Conservation (phyloP, 2,888 invertebrate genomes). For the Lycocerus yunnanus region DNA sequence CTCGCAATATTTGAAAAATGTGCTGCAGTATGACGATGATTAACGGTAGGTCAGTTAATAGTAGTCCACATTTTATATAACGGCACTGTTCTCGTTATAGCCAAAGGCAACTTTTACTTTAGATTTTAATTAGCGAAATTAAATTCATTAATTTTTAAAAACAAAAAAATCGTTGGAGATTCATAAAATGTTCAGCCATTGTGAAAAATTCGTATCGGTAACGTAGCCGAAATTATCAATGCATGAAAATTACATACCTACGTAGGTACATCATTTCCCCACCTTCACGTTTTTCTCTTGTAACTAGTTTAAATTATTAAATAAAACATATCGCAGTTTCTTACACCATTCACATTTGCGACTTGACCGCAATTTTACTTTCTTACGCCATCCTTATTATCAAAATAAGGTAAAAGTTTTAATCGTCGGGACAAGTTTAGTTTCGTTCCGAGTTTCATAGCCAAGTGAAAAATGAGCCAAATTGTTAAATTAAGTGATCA, state of each 20-base stretch:
- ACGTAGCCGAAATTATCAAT: background rate
- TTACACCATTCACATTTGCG: conserved; percentile 9
- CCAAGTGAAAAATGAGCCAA: conserved; percentile 14
- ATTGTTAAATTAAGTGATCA: conserved; percentile 2
- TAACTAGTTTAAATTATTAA: background rate
- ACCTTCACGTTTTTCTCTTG: background rate
- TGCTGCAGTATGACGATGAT: background rate
- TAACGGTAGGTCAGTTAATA: background rate
- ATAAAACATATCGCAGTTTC: conserved; percentile 3
- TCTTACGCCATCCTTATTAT: background rate
- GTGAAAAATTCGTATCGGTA: background rate
- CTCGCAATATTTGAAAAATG: background rate
- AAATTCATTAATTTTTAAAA: background rate
- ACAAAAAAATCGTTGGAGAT: background rate
- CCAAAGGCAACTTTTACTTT: background rate
- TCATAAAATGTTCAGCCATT: background rate
- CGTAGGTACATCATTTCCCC: too few relatives aligned
- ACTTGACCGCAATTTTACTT: background rate
- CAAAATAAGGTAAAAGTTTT: background rate
- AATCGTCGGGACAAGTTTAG: background rate
- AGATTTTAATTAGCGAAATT: background rate
- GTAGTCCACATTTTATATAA: background rate
- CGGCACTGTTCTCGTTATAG: background rate
- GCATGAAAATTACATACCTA: background rate
- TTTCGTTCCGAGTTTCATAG: background rate